A percentile compares a stretch with the other conserved stretches of the same genome.
phyloP scores from a whole-genome alignment of 2,113 vertebrate species.

The Henicopernis longicauda region DNA sequence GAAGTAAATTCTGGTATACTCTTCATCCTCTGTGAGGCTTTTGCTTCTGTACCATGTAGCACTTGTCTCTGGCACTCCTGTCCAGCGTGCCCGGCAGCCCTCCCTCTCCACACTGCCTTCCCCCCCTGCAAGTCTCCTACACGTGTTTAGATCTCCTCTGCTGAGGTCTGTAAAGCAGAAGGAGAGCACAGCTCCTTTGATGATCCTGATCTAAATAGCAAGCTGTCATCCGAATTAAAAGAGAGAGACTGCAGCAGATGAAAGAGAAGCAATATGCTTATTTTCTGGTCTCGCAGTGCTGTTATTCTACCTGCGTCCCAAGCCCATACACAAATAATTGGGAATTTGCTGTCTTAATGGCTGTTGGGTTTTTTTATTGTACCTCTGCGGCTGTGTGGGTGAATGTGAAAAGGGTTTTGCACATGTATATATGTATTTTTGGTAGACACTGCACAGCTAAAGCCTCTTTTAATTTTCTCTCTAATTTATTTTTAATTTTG shows the following conservation, averaged over 20 bases:
- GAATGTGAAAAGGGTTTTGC: neutral
- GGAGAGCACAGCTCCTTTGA: neutral
- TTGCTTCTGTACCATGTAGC: neutral
- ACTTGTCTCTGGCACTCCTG: neutral
- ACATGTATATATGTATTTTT: neutral
- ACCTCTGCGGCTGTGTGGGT: neutral
- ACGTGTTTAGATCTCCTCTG: neutral
- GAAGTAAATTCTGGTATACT: neutral
- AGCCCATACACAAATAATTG: constrained; percentile 18
- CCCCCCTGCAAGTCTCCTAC: neutral
- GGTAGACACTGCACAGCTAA: constrained; percentile 2
- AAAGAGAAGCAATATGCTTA: constrained; percentile 20
- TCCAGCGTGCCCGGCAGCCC: neutral
- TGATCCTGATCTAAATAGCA: constrained; percentile 10
- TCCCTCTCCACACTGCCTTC: neutral
- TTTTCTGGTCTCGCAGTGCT: constrained; percentile 1
- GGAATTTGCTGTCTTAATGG: constrained; percentile 22
- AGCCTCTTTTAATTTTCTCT: constrained; percentile 42
- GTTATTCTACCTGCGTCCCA: constrained; percentile 1
- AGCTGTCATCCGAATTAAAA: constrained; percentile 1
- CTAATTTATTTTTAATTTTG: constrained; percentile 63
- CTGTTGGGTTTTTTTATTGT: neutral
- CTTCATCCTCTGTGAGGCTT: neutral
- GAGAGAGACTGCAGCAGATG: neutral
- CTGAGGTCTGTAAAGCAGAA: neutral